Evolutionary conservation across 2,888 invertebrate genomes (phyloP), one percentile per base, ranked within the genome.

Genomic region (Himalopsyche japonica): DNA sequence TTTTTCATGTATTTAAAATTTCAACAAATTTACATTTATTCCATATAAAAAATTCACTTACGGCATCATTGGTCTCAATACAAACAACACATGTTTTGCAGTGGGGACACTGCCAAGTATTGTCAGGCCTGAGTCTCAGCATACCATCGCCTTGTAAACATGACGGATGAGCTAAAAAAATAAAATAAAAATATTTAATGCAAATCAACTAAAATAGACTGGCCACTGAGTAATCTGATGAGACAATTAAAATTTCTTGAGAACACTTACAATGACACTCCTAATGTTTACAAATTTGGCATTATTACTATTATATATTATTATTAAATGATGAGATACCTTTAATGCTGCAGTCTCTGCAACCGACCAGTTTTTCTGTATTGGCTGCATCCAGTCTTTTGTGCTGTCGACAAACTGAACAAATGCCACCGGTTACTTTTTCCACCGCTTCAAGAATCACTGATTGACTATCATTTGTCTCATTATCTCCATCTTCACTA

Each of bases 31-130:
- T n/a, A n/a, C n/a, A 43, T 43, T 43, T 15, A 15, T 43, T 43
- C 43, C 12, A 43, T 43, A 43, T 15, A 2, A 43, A 43, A 43
- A 79, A 77, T 76, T 24, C 87, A 93, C 94, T 94, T 92, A 96
- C 94, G 89, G 94, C 94, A 90, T 95, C 95, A 88, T 94, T 94
- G 10, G 95, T 95, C 91, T 97, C 96, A 88, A 94, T 94, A 89
- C 97, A 98, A 64, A 96, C 92, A 77, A 94, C 94, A 90, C 98
- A 98, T 15, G 95, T 96, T 90, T 97, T 98, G 89, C 98, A 98
- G 89, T 96, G 95, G 81, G 96, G 96, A 89, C 98, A 98, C 88
- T 97, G 97, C 97, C 97, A 98, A 43, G 94, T 94, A 87, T 94
- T 94, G 87, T 94, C 94, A 64, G 94, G 93, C 78, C 93, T 91